A percentile compares a stretch with the other conserved stretches of the same genome.
phyloP scores from a whole-genome alignment of 2,797 vertebrate species.

The Liasis olivaceus region DNA sequence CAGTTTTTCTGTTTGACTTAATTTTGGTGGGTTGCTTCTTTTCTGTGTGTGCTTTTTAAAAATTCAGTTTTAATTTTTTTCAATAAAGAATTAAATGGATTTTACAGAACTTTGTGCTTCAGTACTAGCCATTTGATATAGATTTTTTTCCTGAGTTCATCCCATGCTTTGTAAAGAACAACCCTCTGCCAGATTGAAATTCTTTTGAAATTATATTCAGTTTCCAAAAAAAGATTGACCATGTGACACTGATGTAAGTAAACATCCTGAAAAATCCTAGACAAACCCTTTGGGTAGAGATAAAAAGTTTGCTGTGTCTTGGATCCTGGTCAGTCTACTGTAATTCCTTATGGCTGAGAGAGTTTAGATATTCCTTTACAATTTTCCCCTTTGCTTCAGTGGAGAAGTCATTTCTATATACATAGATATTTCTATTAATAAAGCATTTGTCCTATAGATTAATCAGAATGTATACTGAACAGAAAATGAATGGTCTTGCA shows the following conservation, averaged over 20 bases:
- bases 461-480: neutral
- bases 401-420: neutral
- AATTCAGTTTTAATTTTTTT: too few relatives aligned
- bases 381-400: neutral
- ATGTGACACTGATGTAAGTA: neutral
- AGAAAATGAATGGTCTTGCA: neutral
- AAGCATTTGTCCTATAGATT: neutral
- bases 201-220: neutral
- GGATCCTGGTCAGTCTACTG: neutral
- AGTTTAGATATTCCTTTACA: neutral
- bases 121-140: neutral
- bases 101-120: neutral
- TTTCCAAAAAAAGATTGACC: neutral
- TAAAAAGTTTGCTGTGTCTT: neutral
- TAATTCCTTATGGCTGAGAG: neutral
- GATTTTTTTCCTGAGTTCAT: neutral
- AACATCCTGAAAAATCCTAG: neutral
- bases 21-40: neutral
- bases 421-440: neutral
- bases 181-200: neutral
- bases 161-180: neutral
- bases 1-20: neutral
- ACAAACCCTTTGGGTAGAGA: neutral
- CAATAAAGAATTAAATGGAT: too few relatives aligned
- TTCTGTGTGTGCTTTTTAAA: neutral